These are phyloP conservation scores for Hydractinia symbiolongicarpus DNA, from an alignment of 30 jellyfish, hydroid and myxozoan genomes.

Conservation along the genomic window DNA sequence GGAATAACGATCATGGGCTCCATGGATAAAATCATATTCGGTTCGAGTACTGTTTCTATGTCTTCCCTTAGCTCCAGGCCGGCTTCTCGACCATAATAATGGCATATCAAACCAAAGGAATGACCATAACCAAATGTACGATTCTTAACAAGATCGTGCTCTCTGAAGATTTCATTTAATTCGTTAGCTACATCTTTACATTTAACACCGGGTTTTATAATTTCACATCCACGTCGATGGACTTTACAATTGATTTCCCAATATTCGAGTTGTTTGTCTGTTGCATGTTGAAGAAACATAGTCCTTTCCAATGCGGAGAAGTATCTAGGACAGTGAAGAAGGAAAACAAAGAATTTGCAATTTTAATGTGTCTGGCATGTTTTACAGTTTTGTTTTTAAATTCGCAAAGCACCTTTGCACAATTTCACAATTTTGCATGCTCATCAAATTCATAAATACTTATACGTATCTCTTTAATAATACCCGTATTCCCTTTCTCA, in stretches of 20 bases:
- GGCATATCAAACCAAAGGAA: constrained; percentile 73
- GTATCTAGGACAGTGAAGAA: constrained; percentile 30
- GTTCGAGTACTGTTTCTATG: constrained; percentile 77
- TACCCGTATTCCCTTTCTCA: no score
- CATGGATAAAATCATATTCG: constrained; percentile 87
- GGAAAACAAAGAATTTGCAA: not conserved
- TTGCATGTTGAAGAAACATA: constrained; percentile 61
- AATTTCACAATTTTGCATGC: not conserved
- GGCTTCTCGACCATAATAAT: constrained; percentile 92
- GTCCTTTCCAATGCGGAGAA: constrained; percentile 88
- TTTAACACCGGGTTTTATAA: constrained; percentile 65
- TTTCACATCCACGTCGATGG: constrained; percentile 67
- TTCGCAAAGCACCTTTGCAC: not conserved
- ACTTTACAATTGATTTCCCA: constrained; percentile 86
- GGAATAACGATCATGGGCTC: constrained; percentile 93
- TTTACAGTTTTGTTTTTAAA: not conserved
- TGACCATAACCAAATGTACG: constrained; percentile 92
- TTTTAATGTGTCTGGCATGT: not conserved
- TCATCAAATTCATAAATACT: constrained; percentile 18
- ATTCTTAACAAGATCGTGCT: constrained; percentile 61
- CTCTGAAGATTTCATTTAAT: constrained; percentile 68
- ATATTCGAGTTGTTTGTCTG: constrained; percentile 39
- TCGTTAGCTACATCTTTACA: constrained; percentile 80
- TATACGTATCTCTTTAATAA: no score
- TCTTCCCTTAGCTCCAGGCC: constrained; percentile 90